Evolutionary conservation across 23 tunicate genomes (phyloP).

Genomic region (Diplosoma virens): DNA sequence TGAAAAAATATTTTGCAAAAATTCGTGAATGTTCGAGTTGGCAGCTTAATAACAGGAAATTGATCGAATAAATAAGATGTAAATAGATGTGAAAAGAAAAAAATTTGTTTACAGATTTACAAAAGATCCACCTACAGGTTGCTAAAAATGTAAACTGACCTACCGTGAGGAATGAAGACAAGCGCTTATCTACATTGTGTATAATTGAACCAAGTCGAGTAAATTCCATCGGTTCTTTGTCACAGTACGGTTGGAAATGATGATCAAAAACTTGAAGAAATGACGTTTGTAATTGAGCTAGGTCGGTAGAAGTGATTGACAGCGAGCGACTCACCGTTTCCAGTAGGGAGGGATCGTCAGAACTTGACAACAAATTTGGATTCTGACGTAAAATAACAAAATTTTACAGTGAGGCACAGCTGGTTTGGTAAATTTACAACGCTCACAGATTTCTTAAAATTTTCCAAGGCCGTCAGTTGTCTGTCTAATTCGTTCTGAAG

Average conservation of each 20-base stretch:
- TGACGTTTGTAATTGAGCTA: conserved; percentile 39
- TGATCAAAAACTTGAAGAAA: conserved; percentile 32
- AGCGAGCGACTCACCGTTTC: conserved; percentile 8
- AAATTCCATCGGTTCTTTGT: conserved; percentile 3
- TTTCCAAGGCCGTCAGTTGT: neutral
- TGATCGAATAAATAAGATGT: too few relatives aligned
- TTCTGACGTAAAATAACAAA: conserved; percentile 1
- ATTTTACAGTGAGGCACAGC: neutral
- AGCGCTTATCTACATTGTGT: neutral
- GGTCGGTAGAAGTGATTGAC: conserved; percentile 11
- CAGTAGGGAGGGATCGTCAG: conserved; percentile 1
- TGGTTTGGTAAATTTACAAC: neutral
- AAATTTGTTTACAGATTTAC: too few relatives aligned
- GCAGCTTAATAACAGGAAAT: too few relatives aligned
- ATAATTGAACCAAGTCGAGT: conserved; percentile 11
- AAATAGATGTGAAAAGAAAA: too few relatives aligned
- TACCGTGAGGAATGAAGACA: conserved; percentile 21
- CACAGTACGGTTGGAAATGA: conserved; percentile 37
- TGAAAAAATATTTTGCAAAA: too few relatives aligned
- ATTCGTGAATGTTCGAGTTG: too few relatives aligned
- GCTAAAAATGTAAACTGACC: too few relatives aligned
- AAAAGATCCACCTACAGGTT: too few relatives aligned
- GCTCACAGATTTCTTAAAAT: neutral
- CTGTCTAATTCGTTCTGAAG: neutral
- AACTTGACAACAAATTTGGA: neutral